Base-by-base conservation (phyloP, 2,113 vertebrate species). In the Megaleporinus macrocephalus region DNA sequence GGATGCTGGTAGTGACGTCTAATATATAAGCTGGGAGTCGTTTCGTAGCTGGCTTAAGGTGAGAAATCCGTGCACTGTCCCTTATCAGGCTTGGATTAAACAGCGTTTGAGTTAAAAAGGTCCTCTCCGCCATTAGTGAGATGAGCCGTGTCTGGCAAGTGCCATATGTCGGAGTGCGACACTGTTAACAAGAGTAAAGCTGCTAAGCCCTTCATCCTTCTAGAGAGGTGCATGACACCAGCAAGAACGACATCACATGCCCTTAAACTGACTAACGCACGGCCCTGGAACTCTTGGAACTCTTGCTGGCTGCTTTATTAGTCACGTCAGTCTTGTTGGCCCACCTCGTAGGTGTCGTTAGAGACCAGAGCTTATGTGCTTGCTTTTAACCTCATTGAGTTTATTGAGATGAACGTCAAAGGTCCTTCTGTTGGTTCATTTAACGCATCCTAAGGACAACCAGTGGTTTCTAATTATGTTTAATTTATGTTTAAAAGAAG, bases 171-270 rank as follows among this genome's bases (percentile, higher is more conserved):
- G 26, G 61, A 73, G 53, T n/a, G 36, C 12, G 53, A 66, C 26
- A 24, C 33, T 51, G 49, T 82, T 84, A 86, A 82, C 68, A 71
- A 82, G 85, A 75, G 76, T 76, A 76, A 76, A 79, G 62, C 72
- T 20, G 55, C 57, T 82, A 76, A 84, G 76, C 57, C 72, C 20
- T 65, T 76, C 74, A 82, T 84, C 76, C 36, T 72, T 41, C 55
- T 68, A 27, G 24, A 74, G 41, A 49, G 15, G 29, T 72, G 24
- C 59, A 22, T 22, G 27, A 73, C 41, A 49, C 69, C 26, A 47
- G 36, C 55, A 73, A 30, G 62, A 29, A 18, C 5, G 14, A 33
- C 27, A 66, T 16, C 20, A 3, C 65, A 1, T 36, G 30, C 65
- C 59, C 33, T 61, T 61, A 15, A 16, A 18, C n/a, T 15, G 26